Conservation (phyloP, 1,140 invertebrate genomes). For the Stenopsyche tienmushanensis region DNA sequence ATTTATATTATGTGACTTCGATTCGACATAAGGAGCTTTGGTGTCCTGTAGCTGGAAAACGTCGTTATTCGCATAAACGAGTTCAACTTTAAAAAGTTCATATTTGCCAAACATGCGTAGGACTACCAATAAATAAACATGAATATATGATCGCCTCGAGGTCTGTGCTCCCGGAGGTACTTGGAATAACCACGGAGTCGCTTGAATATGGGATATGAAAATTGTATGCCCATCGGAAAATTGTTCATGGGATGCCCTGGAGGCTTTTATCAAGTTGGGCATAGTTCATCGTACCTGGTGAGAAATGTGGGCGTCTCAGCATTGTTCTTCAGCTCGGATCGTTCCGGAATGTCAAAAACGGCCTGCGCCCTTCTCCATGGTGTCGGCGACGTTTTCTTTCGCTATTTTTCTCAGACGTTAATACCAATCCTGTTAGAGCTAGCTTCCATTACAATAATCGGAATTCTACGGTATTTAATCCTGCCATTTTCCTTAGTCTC, state of each 20-base stretch:
- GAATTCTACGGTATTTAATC: slow-evolving; percentile 21
- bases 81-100: too few species aligned
- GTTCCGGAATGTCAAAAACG: slow-evolving; percentile 14
- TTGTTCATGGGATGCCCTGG: slow-evolving; percentile 10
- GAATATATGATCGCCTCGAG: background rate
- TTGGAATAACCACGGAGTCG: background rate
- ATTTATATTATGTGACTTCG: too few species aligned
- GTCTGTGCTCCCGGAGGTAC: background rate
- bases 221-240: slow-evolving; percentile 18
- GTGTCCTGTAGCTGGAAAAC: too few species aligned
- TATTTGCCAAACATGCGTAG: too few species aligned
- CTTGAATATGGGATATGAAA: too few species aligned
- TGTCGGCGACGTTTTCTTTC: background rate
- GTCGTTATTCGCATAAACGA: too few species aligned
- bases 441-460: slow-evolving; percentile 27
- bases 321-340: slow-evolving; percentile 24
- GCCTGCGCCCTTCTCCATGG: background rate
- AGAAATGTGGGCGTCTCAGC: slow-evolving; percentile 17
- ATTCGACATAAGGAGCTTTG: too few species aligned
- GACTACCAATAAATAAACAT: background rate
- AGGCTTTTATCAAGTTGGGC: slow-evolving; percentile 32
- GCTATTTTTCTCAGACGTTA: background rate
- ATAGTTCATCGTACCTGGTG: slow-evolving; percentile 27
- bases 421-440: too few species aligned
- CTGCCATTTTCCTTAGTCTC: slow-evolving; percentile 24